phyloP scores from a whole-genome alignment of 2,113 vertebrate genomes.

The rabbit (Oryctolagus cuniculus) region DNA sequence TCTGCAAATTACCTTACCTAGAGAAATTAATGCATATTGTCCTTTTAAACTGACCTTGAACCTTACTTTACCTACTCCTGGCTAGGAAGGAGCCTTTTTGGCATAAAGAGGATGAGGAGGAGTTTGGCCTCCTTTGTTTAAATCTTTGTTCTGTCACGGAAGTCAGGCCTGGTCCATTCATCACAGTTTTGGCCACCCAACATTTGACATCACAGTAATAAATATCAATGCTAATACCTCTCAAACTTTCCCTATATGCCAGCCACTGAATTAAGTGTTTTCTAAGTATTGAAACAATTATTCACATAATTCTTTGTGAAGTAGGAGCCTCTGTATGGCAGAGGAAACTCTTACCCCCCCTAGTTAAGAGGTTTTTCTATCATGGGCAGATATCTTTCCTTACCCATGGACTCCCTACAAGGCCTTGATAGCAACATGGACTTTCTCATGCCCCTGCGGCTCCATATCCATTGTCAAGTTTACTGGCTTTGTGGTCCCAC shows the following conservation, averaged over 20 bases:
- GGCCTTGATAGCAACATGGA: neutral
- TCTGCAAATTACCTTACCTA: neutral
- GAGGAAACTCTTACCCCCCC: neutral
- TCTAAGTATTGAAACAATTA: constrained; percentile 4
- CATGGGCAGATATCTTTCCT: neutral
- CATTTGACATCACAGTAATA: constrained; percentile 48
- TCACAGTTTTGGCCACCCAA: constrained; percentile 38
- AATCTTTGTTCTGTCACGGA: constrained; percentile 25
- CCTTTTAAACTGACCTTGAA: constrained; percentile 51
- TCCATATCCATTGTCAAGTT: neutral
- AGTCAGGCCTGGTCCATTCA: constrained; percentile 30
- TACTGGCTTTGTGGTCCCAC: neutral
- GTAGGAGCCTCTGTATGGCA: neutral
- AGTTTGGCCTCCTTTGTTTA: constrained; percentile 51
- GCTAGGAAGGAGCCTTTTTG: constrained; percentile 27
- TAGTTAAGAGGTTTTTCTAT: constrained; percentile 21
- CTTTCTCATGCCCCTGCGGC: neutral
- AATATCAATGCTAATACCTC: constrained; percentile 28
- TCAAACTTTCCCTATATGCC: constrained; percentile 29
- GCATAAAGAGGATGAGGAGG: constrained; percentile 52
- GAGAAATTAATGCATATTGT: constrained; percentile 34
- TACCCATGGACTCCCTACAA: neutral
- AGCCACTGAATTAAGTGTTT: neutral
- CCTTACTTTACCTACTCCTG: constrained; percentile 43
- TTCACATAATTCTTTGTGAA: neutral